phyloP scores from a whole-genome alignment of 2,113 vertebrate species.

The Melanotaenia duboulayi region DNA sequence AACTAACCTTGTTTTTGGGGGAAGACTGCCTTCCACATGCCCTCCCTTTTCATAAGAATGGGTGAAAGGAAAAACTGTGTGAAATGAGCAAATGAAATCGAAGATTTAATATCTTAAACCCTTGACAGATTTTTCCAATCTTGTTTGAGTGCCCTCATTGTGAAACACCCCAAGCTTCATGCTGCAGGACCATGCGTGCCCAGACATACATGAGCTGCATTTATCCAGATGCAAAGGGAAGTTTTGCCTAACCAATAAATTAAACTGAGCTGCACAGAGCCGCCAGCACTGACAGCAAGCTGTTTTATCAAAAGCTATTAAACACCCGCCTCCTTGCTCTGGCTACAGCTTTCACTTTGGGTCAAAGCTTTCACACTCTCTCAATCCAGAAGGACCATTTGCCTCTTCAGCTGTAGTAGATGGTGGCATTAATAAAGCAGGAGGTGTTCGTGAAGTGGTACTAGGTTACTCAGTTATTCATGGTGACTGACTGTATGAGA shows the following conservation, averaged over 20 bases:
- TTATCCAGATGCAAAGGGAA: conserved; percentile 16
- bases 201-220: not conserved
- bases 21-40: conserved; percentile 8
- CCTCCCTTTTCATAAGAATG: conserved; percentile 3
- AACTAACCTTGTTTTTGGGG: conserved; percentile 51
- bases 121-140: conserved; percentile 35
- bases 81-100: conserved; percentile 53
- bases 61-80: not conserved
- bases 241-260: conserved; percentile 8
- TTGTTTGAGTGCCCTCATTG: not conserved
- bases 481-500: conserved; percentile 26
- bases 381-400: conserved; percentile 32
- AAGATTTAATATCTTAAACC: conserved; percentile 35
- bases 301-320: conserved; percentile 34
- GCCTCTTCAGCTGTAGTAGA: conserved; percentile 34
- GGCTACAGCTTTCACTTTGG: conserved; percentile 29
- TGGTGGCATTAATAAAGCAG: conserved; percentile 60
- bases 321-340: conserved; percentile 6
- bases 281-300: conserved; percentile 17
- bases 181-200: conserved; percentile 2
- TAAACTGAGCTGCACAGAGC: conserved; percentile 1
- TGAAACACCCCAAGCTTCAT: not conserved
- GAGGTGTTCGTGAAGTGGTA: conserved; percentile 57
- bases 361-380: conserved; percentile 25
- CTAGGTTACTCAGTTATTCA: conserved; percentile 53